Conservation (phyloP, 2,797 vertebrate genomes). For the Lophius americanus region DNA sequence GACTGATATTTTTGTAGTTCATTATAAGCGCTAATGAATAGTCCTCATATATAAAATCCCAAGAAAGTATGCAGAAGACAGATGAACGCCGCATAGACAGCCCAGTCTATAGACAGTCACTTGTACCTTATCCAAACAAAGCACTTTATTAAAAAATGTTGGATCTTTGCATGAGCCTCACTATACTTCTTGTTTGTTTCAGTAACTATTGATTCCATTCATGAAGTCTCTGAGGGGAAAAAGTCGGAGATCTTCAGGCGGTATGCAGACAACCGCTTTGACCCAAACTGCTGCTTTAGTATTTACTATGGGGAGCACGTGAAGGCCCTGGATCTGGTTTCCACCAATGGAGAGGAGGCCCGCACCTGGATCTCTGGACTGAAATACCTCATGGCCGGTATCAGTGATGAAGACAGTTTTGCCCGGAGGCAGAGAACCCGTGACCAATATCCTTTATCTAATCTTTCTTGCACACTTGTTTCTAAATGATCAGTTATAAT, state of each 20-base stretch:
- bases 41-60: too few species aligned
- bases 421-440: constrained; percentile 93
- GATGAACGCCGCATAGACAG: too few species aligned
- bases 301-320: constrained; percentile 93
- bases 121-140: background rate
- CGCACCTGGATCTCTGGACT: constrained; percentile 96
- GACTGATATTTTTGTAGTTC: too few species aligned
- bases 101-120: too few species aligned
- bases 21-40: too few species aligned
- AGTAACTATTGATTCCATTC: constrained; percentile 97
- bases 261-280: constrained; percentile 88
- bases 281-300: constrained; percentile 97
- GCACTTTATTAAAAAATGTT: background rate
- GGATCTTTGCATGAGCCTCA: background rate
- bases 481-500: background rate
- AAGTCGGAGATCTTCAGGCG: constrained; percentile 95
- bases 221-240: constrained; percentile 94
- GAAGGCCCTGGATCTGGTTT: constrained; percentile 93
- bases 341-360: constrained; percentile 86
- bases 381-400: constrained; percentile 96
- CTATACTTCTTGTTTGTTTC: constrained; percentile 33
- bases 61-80: too few species aligned
- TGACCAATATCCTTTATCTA: constrained; percentile 94
- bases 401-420: constrained; percentile 95
- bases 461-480: background rate